Evolutionary conservation across 2,113 vertebrate species (phyloP), one percentile per base, ranked within the genome.

Genomic region (Nibea coibor): DNA sequence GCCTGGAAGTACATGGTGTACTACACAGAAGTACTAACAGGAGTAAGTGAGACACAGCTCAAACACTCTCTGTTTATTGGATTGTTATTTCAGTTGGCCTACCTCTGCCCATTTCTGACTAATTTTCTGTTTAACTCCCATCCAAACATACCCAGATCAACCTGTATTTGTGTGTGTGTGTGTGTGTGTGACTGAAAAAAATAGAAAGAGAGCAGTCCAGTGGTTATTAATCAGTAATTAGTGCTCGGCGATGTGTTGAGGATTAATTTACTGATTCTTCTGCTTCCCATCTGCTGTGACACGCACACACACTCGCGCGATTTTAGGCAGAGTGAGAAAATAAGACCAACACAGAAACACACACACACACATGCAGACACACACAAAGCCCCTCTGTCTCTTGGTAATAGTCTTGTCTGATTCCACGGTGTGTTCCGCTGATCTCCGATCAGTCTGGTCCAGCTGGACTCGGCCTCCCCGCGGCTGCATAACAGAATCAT

Each of bases 211-310:
- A 82, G 42, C 45, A 84, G 87, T 69, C 85, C 82, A 84, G 75
- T 85, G 78, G 87, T 92, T 90, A 85, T 91, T 92, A 93, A 92
- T 92, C 88, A 91, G 87, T 91, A 92, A 90, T 92, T 92, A 90
- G 87, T 83, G 77, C 70, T 88, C 77, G 80, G 74, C 42, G 72
- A 84, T 90, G 92, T 88, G 90, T 87, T 91, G 84, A 88, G 80
- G 88, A 91, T 91, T 91, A 80, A 92, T 92, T 92, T 87, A 87
- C 80, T 79, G 83, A 83, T 91, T 91, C 76, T 81, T 87, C 72
- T 78, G 82, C 83, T 63, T 76, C 82, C 90, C 91, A 92, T 92
- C 92, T 93, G 91, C 65, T 91, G 64, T 75, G 47, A 69, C 58
- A 59, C 39, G 69, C 78, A 67, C 71, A 54, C 48, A 57, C 72